Conservation (phyloP, 2,888 invertebrate species). For the Leucoma salicis region DNA sequence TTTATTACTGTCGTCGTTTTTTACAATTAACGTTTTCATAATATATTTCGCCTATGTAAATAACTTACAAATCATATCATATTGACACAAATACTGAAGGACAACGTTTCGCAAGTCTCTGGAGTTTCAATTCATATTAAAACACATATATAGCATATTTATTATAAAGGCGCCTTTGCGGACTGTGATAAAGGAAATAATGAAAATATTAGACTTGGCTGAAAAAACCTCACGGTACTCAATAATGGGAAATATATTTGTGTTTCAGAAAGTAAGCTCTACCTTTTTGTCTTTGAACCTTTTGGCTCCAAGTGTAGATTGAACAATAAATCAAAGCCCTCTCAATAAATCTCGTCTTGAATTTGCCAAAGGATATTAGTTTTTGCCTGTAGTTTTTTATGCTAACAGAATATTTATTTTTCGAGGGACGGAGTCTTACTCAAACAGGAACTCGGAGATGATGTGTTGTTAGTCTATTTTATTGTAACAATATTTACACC, state of each 20-base stretch:
- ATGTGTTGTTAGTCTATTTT: not conserved
- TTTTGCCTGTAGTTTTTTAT: constrained; percentile 34
- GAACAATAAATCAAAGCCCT: constrained; percentile 73
- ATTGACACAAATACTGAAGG: too few relatives aligned
- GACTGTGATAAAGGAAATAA: constrained; percentile 48
- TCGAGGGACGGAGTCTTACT: constrained; percentile 11
- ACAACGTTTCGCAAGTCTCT: too few relatives aligned
- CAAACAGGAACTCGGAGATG: not conserved
- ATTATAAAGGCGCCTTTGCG: too few relatives aligned
- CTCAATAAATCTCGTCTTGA: constrained; percentile 71
- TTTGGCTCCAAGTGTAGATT: constrained; percentile 68
- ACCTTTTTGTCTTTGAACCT: constrained; percentile 69
- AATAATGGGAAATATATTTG: constrained; percentile 53
- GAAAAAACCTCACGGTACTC: constrained; percentile 44
- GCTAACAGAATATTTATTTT: constrained; percentile 27
- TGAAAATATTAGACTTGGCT: constrained; percentile 36
- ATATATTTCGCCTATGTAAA: too few relatives aligned
- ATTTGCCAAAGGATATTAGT: constrained; percentile 44
- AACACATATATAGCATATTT: too few relatives aligned
- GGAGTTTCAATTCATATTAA: too few relatives aligned
- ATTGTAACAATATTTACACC: not conserved
- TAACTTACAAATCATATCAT: too few relatives aligned
- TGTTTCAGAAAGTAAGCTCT: constrained; percentile 63
- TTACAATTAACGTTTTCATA: too few relatives aligned
- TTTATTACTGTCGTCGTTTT: too few relatives aligned